Conservation (phyloP, 2,113 vertebrate species). For the Centrocercus urophasianus region DNA sequence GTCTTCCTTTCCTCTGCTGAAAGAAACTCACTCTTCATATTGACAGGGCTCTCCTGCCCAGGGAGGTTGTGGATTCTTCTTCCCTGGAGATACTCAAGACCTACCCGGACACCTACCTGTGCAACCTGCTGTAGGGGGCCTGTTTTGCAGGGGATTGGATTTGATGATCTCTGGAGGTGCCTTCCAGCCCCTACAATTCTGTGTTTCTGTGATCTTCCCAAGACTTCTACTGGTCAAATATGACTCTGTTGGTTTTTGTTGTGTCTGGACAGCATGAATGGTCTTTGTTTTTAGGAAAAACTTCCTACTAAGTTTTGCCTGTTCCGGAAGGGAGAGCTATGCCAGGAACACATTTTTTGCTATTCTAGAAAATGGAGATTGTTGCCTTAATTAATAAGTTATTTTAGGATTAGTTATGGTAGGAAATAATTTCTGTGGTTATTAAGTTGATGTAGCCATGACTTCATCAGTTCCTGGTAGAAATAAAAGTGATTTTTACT, state of each 20-base stretch:
- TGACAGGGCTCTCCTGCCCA: neutral
- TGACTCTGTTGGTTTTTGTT: neutral
- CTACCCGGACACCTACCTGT: no score
- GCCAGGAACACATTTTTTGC: neutral
- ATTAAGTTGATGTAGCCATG: neutral
- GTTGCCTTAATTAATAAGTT: neutral
- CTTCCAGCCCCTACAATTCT: no score
- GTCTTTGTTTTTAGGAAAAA: neutral
- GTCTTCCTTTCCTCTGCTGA: neutral
- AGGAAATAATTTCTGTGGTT: neutral
- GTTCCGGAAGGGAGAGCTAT: neutral
- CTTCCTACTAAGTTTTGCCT: neutral
- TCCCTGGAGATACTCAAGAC: no score
- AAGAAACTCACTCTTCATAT: neutral
- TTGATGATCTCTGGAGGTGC: no score
- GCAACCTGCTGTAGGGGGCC: no score
- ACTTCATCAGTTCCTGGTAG: neutral
- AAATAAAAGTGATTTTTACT: neutral
- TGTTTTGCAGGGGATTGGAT: no score
- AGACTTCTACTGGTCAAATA: conserved; percentile 22
- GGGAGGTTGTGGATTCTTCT: no score
- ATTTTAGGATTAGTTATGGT: neutral
- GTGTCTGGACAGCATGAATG: neutral
- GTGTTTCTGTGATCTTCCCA: neutral
- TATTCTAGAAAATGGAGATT: neutral